Conservation (phyloP, 2,113 vertebrate genomes). For the Dasypus novemcinctus region DNA sequence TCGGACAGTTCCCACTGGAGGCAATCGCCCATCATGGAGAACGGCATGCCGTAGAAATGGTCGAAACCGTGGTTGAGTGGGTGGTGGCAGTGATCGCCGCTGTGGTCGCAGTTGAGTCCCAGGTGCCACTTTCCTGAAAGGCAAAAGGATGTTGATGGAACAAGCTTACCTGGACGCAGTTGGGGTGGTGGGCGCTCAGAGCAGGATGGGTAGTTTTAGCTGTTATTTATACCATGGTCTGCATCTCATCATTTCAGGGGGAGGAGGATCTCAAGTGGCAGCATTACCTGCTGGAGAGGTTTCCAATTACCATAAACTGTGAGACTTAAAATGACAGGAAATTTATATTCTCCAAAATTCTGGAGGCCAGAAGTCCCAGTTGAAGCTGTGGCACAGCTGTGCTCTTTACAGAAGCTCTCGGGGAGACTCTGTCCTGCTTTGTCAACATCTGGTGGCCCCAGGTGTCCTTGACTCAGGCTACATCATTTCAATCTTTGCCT, state of each 20-base stretch:
- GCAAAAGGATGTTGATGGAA: fast-evolving
- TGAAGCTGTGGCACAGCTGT: fast-evolving
- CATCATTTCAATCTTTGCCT: not conserved
- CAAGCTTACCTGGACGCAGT: fast-evolving
- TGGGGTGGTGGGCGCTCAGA: fast-evolving
- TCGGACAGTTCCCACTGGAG: slow-evolving; percentile 75
- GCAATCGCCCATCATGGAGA: slow-evolving; percentile 89
- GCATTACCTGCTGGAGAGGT: fast-evolving
- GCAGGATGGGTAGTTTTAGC: fast-evolving
- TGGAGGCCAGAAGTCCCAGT: not conserved
- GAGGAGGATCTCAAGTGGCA: not conserved
- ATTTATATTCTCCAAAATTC: fast-evolving
- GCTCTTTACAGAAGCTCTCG: no score
- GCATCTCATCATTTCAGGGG: fast-evolving
- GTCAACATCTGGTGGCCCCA: no score
- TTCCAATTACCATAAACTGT: not conserved
- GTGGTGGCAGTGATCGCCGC: slow-evolving; percentile 92
- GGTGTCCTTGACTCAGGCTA: not conserved
- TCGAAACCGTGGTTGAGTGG: slow-evolving; percentile 92
- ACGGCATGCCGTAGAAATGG: slow-evolving; percentile 91
- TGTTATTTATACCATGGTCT: not conserved
- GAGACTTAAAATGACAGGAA: not conserved
- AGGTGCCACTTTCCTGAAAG: slow-evolving; percentile 95
- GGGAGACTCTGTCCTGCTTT: not conserved
- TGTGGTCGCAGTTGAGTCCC: slow-evolving; percentile 90